Conservation (phyloP, 2,113 vertebrate species). For the Dasyprocta punctata region DNA sequence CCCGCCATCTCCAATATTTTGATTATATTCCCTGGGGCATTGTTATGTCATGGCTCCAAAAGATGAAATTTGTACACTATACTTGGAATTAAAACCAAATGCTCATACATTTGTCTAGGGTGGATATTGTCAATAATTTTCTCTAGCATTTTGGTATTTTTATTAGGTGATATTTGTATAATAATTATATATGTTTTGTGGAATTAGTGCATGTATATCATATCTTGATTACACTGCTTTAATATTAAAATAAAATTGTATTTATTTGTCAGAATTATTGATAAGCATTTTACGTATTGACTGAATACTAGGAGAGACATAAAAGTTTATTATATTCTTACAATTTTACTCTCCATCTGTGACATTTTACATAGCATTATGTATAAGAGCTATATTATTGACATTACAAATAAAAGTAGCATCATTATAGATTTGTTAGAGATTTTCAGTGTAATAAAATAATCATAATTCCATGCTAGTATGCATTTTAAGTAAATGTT, state of each 20-base stretch:
- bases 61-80: not conserved
- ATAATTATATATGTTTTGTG: not conserved
- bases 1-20: not conserved
- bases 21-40: not conserved
- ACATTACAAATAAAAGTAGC: conserved; percentile 46
- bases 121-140: not conserved
- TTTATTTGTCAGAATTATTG: conserved; percentile 1
- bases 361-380: conserved; percentile 41
- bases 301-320: not conserved
- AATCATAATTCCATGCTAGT: conserved; percentile 29
- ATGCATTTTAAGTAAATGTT: conserved; percentile 58
- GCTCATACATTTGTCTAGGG: not conserved
- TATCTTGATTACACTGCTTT: not conserved
- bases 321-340: conserved; percentile 62
- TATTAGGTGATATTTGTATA: not conserved
- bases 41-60: not conserved
- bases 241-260: not conserved
- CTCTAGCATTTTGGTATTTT: not conserved
- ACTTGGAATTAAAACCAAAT: conserved; percentile 24
- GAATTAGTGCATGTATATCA: not conserved
- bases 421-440: conserved; percentile 30
- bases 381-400: conserved; percentile 38
- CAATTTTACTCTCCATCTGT: conserved; percentile 58
- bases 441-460: conserved; percentile 52
- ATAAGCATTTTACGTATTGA: not conserved